phyloP scores from a whole-genome alignment of 1,140 invertebrate species.

The Akabosia matsudoensis region DNA sequence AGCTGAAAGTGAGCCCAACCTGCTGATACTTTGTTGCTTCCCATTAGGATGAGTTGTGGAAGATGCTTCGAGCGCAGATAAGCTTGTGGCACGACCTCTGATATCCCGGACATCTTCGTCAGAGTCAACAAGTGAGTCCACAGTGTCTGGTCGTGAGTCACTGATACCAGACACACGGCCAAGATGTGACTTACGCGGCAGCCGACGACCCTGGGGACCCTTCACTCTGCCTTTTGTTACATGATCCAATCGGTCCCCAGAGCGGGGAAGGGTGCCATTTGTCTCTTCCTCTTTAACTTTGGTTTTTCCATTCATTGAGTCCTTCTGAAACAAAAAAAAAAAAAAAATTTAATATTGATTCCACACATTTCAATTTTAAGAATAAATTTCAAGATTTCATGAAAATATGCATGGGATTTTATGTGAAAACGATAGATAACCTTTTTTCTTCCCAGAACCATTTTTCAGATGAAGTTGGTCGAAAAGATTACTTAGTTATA shows the following conservation, averaged over 20 bases:
- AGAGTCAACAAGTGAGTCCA: conserved; percentile 25
- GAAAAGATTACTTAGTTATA: neutral
- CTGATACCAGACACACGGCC: neutral
- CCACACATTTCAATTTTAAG: neutral
- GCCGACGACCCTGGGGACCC: conserved; percentile 48
- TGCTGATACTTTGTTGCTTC: conserved; percentile 17
- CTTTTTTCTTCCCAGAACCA: conserved; percentile 1
- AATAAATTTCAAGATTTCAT: neutral
- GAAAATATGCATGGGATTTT: too few relatives aligned
- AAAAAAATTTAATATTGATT: conserved; percentile 6
- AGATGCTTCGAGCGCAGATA: conserved; percentile 36
- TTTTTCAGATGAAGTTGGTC: neutral
- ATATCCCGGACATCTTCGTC: conserved; percentile 18
- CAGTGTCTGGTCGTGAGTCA: neutral
- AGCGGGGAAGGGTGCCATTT: conserved; percentile 26
- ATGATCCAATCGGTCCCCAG: conserved; percentile 30
- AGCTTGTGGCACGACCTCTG: conserved; percentile 39
- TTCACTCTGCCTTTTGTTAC: conserved; percentile 47
- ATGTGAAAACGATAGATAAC: too few relatives aligned
- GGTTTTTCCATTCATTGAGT: conserved; percentile 22
- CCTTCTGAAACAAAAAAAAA: conserved; percentile 23
- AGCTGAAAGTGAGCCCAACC: conserved; percentile 22
- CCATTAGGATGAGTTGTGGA: conserved; percentile 31
- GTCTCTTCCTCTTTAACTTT: conserved; percentile 31
- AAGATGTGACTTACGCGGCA: conserved; percentile 45